Conservation (phyloP, 2,113 vertebrate genomes). For the Ceratotherium simum region DNA sequence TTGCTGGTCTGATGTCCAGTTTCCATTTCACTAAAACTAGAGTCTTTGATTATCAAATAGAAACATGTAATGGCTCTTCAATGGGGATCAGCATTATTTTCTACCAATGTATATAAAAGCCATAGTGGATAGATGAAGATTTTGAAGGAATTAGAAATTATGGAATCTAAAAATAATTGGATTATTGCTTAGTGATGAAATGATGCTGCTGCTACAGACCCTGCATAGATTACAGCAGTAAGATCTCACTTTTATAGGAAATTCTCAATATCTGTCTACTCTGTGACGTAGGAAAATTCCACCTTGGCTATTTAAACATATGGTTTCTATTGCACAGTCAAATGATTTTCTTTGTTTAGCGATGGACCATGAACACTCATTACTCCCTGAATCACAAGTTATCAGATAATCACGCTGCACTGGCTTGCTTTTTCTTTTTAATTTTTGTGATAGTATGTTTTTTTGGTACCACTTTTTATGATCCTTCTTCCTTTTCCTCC, state of each 20-base stretch:
- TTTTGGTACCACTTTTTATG: not conserved
- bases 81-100: not conserved
- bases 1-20: not conserved
- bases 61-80: not conserved
- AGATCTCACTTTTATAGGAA: not conserved
- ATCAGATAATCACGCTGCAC: not conserved
- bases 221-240: not conserved
- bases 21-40: slow-evolving; percentile 16
- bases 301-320: not conserved
- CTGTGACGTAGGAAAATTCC: not conserved
- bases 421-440: not conserved
- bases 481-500: not conserved
- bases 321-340: not conserved
- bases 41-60: not conserved
- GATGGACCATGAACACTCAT: not conserved
- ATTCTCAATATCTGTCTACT: not conserved
- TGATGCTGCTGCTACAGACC: not conserved
- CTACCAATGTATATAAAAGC: not conserved
- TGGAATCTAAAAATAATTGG: not conserved
- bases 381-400: not conserved
- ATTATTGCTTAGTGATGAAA: slow-evolving; percentile 47
- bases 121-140: not conserved
- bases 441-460: not conserved
- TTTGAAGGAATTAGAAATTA: not conserved
- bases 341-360: not conserved